Conservation (phyloP, 2,888 invertebrate species). For the Ochlodes sylvanus region DNA sequence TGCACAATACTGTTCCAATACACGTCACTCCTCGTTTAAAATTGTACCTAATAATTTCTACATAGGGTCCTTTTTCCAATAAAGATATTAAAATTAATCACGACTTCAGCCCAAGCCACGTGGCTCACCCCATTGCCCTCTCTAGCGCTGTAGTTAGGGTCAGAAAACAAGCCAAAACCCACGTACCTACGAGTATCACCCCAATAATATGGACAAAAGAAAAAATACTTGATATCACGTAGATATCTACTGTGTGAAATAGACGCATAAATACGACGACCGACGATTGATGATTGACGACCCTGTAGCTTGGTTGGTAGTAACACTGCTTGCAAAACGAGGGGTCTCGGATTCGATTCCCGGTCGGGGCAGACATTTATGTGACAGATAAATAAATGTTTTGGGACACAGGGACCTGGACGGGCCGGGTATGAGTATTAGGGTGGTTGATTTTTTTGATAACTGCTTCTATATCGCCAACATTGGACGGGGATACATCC, state of each 20-base stretch:
- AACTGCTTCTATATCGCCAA: too few relatives aligned
- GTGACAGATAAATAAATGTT: too few relatives aligned
- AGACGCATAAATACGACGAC: too few relatives aligned
- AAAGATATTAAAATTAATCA: constrained; percentile 38
- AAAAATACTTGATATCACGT: constrained; percentile 45
- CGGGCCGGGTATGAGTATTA: too few relatives aligned
- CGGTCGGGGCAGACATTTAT: too few relatives aligned
- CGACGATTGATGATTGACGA: too few relatives aligned
- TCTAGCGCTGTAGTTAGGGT: constrained; percentile 66
- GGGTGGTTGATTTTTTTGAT: too few relatives aligned
- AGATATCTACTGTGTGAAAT: not conserved
- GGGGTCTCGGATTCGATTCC: too few relatives aligned
- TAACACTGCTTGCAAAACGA: too few relatives aligned
- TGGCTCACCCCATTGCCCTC: constrained; percentile 62
- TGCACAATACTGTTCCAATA: constrained; percentile 32
- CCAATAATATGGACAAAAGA: constrained; percentile 67
- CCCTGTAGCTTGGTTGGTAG: too few relatives aligned
- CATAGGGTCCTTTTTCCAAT: constrained; percentile 29
- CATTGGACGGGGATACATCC: too few relatives aligned
- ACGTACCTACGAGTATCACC: constrained; percentile 64
- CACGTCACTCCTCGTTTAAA: not conserved
- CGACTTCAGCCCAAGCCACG: constrained; percentile 58
- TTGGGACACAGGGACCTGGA: too few relatives aligned
- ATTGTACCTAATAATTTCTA: not conserved
- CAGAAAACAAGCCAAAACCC: constrained; percentile 77